Evolutionary conservation across 37 sponge, comb jelly and placozoan genomes (phyloP), one percentile per base, ranked within the genome.

Genomic region (Spongilla lacustris): DNA sequence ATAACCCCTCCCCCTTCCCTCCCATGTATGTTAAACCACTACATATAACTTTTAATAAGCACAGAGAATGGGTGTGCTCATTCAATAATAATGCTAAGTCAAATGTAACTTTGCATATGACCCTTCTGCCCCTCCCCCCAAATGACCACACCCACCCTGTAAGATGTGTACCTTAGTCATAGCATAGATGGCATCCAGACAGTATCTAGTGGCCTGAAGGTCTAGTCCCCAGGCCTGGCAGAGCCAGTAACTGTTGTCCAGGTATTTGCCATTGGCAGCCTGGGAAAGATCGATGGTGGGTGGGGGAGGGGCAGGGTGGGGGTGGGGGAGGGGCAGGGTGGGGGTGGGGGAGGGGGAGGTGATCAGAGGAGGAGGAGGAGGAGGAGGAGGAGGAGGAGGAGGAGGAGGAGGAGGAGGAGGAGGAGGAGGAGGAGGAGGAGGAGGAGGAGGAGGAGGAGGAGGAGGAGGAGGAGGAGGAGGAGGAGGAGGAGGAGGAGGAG

Each of bases 241-340:
- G 67, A 93, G 74, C 29, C 78, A 19, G 22, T 77, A 83, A 10
- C 93, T 90, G 26, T 83, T 27, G 22, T 37, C 38, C 29, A 89
- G 67, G 33, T 85, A 78, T 46, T 82, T 77, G 23, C 87, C 91
- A 14, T 87, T 87, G n/a, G 87, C 89, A 25, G 93, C 87, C 78
- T 82, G 24, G 36, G 30, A 25, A 31, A 17, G 69, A 66, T 4
- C 1, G 32, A 34, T 2, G 32, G 9, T 6, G 13, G 11, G 68
- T 66, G 67, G 24, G 13, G 25, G n/a, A 41, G 76, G 4, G 29
- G 24, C 6, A 26, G 29, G 11, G 5, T 28, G 76, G 30, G 34
- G 35, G 33, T 34, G 5, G 3, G 76, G 4, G 29, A 5, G 79
- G 31, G 50, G 37, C 24, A 78, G 48, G n/a, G 79, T 24, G 58